These are phyloP conservation scores for Amphiprion clarkii DNA, from an alignment of 2,797 vertebrate species.

Conservation along the genomic window DNA sequence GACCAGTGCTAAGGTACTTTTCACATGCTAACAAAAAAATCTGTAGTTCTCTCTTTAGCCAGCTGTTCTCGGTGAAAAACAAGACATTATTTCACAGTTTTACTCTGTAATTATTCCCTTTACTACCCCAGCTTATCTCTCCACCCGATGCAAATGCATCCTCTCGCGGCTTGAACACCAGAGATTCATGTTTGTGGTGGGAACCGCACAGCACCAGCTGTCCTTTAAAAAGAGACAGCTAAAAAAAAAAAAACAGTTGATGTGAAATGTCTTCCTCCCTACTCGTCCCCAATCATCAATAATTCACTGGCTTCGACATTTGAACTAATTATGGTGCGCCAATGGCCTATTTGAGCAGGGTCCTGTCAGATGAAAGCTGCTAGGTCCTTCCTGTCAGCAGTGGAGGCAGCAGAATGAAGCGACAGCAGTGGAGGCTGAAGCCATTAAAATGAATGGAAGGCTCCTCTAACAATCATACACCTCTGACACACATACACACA, in stretches of 20 bases:
- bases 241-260: constrained; percentile 50
- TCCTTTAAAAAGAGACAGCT: constrained; percentile 71
- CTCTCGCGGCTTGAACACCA: constrained; percentile 62
- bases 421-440: constrained; percentile 57
- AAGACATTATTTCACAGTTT: constrained; percentile 65
- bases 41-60: constrained; percentile 38
- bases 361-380: constrained; percentile 75
- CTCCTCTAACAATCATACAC: constrained; percentile 57
- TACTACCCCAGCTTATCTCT: constrained; percentile 62
- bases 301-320: constrained; percentile 84
- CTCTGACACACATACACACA: constrained; percentile 17
- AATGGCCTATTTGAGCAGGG: constrained; percentile 84
- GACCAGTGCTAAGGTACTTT: constrained; percentile 50
- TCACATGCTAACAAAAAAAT: constrained; percentile 4
- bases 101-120: constrained; percentile 66
- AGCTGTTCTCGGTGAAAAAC: constrained; percentile 57
- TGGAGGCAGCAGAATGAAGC: constrained; percentile 47
- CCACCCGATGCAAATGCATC: constrained; percentile 53
- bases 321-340: constrained; percentile 86
- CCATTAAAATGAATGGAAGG: constrained; percentile 74
- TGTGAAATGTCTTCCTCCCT: constrained; percentile 75
- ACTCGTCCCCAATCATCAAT: constrained; percentile 81
- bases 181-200: constrained; percentile 67
- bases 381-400: constrained; percentile 63
- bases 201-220: constrained; percentile 72